phyloP scores from a whole-genome alignment of 2,113 vertebrate genomes.

The Callaeas wilsoni region DNA sequence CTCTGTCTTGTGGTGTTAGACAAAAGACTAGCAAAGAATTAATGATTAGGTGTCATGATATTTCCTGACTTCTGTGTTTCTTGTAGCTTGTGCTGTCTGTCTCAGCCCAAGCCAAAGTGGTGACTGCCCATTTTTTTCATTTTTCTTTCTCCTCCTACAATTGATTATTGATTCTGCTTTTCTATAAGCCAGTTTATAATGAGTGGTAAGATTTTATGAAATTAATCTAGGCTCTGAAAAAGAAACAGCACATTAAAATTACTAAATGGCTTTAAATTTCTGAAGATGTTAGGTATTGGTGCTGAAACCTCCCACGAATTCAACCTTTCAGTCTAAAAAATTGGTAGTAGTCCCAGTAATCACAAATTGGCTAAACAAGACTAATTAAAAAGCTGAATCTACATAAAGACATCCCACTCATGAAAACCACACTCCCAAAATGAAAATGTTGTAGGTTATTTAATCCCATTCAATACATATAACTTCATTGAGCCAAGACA shows the following conservation, averaged over 20 bases:
- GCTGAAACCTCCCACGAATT: background rate
- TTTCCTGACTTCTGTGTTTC: background rate
- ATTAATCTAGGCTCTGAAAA: background rate
- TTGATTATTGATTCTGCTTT: background rate
- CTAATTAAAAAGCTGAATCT: background rate
- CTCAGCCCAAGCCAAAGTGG: background rate
- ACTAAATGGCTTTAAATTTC: background rate
- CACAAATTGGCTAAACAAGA: background rate
- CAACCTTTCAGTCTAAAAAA: background rate
- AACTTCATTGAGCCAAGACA: background rate
- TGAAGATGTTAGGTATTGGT: background rate
- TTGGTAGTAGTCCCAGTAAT: background rate
- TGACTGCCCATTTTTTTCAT: background rate
- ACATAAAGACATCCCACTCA: background rate
- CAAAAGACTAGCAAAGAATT: background rate
- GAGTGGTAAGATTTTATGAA: background rate
- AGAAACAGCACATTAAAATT: background rate
- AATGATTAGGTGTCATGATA: background rate
- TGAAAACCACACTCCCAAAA: background rate
- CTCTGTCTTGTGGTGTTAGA: background rate
- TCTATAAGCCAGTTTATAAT: background rate
- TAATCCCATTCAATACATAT: background rate
- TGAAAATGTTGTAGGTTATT: background rate
- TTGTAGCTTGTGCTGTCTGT: background rate
- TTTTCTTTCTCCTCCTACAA: background rate